These are phyloP conservation scores for Tursiops truncatus DNA, from an alignment of 2,113 vertebrate genomes.

Conservation along the genomic window DNA sequence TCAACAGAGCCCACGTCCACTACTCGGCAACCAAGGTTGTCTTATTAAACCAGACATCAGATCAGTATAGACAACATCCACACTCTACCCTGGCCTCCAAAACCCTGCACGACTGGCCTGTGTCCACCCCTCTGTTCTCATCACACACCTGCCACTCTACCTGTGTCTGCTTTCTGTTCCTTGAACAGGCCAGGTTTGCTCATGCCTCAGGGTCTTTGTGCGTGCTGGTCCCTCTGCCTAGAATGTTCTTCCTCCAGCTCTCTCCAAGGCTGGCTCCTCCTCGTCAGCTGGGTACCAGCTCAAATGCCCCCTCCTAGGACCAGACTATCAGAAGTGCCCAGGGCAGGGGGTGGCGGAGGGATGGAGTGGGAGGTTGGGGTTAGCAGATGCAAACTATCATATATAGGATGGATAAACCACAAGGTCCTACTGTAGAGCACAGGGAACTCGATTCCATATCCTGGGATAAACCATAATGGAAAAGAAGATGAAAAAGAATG, in stretches of 20 bases:
- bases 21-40: not conserved
- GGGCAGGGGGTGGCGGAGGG: not conserved
- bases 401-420: too few relatives aligned
- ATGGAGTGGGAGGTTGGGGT: not conserved
- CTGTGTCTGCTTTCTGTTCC: not conserved
- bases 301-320: not conserved
- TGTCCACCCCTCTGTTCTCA: not conserved
- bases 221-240: not conserved
- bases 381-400: not conserved
- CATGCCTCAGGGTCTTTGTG: not conserved
- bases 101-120: accelerated
- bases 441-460: not conserved
- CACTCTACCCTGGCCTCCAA: not conserved
- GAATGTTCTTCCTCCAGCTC: not conserved
- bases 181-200: not conserved
- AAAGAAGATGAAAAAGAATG: not conserved
- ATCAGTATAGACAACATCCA: not conserved
- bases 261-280: not conserved
- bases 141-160: not conserved
- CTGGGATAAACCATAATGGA: not conserved
- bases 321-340: not conserved
- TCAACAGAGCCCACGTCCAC: not conserved
- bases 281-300: not conserved
- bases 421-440: not conserved
- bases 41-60: not conserved